Evolutionary conservation across 2,113 vertebrate species (phyloP).

Genomic region (Python bivittatus): DNA sequence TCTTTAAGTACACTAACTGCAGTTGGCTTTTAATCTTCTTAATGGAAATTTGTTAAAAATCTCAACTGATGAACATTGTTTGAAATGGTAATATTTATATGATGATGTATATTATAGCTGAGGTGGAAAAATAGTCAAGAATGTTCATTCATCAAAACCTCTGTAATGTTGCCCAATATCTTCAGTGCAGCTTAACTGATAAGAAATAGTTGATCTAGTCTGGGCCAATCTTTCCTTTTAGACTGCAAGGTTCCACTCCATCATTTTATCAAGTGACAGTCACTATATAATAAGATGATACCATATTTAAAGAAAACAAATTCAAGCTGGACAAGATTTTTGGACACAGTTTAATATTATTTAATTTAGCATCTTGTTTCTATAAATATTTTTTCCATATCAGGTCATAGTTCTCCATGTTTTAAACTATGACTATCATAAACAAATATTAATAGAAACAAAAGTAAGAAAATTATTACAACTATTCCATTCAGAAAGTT

Average conservation of each 20-base stretch:
- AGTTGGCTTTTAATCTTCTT: not conserved
- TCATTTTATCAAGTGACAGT: not conserved
- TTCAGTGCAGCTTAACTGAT: too few species aligned
- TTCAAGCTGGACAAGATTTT: constrained; percentile 27
- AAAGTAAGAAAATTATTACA: constrained; percentile 23
- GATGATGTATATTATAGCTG: not conserved
- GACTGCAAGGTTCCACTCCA: not conserved
- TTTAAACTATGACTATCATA: constrained; percentile 78
- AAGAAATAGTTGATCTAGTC: not conserved
- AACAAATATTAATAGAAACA: constrained; percentile 73
- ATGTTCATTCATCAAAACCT: not conserved
- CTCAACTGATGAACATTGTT: not conserved
- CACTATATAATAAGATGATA: not conserved
- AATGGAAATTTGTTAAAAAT: not conserved
- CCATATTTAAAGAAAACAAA: constrained; percentile 22
- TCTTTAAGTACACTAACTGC: not conserved
- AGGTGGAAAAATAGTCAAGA: not conserved
- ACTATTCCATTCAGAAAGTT: constrained; percentile 37
- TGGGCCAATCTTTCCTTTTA: not conserved
- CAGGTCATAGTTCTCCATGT: constrained; percentile 70
- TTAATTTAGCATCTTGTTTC: constrained; percentile 59
- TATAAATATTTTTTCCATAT: constrained; percentile 63
- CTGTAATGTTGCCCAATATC: not conserved
- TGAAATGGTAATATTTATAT: not conserved
- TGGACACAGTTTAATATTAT: constrained; percentile 59